phyloP scores from a whole-genome alignment of 2,113 vertebrate genomes.

The Lampris megalopsis region DNA sequence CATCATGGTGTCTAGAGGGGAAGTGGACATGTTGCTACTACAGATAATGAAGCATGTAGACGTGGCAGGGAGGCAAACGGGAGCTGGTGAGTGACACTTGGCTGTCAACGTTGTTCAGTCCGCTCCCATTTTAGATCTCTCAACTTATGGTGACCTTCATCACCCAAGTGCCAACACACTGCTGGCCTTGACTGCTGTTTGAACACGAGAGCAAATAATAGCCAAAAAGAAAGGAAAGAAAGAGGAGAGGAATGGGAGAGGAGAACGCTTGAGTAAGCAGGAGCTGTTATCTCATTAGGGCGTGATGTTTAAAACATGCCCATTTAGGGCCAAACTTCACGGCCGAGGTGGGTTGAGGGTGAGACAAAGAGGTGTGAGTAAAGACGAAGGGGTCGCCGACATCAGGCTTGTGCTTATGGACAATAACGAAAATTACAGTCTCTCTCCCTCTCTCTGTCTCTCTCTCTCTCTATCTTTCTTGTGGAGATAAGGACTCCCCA shows the following conservation, averaged over 20 bases:
- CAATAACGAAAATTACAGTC: constrained; percentile 61
- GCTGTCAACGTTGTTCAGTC: constrained; percentile 1
- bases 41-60: no score
- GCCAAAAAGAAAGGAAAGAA: constrained; percentile 37
- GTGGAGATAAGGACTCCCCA: constrained; percentile 10
- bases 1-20: no score
- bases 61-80: no score
- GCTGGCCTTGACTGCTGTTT: constrained; percentile 61
- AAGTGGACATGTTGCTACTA: no score
- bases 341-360: constrained; percentile 57
- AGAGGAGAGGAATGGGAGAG: constrained; percentile 1
- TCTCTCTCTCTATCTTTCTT: constrained; percentile 15
- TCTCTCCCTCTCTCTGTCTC: no score
- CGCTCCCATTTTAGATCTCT: background rate
- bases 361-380: constrained; percentile 51
- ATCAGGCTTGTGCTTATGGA: constrained; percentile 61
- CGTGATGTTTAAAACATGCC: constrained; percentile 83
- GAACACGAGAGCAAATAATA: constrained; percentile 43
- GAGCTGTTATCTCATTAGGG: constrained; percentile 79
- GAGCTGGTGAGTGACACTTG: constrained; percentile 17
- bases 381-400: constrained; percentile 54
- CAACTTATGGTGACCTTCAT: constrained; percentile 67
- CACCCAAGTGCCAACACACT: constrained; percentile 49
- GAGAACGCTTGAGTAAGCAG: constrained; percentile 76
- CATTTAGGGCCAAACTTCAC: constrained; percentile 73